A percentile compares a stretch with the other conserved stretches of the same genome.
Conservation (phyloP, 2,888 invertebrate species). For the Noctua janthina region DNA sequence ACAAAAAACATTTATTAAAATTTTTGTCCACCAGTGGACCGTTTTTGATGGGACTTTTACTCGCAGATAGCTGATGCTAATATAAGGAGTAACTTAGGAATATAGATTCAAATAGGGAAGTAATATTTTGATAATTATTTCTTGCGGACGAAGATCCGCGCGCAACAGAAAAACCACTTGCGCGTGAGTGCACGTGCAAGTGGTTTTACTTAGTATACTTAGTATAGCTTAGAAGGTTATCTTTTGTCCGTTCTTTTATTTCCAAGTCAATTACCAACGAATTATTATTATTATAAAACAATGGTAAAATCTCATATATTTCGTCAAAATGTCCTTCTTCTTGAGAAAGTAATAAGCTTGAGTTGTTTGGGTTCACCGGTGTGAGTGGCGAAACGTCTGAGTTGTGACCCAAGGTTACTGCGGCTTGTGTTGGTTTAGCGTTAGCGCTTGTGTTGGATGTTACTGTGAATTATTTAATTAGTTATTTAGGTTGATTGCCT, state of each 20-base stretch:
- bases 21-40: no score
- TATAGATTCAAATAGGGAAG: no score
- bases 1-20: no score
- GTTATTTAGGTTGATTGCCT: neutral
- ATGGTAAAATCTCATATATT: slow-evolving; percentile 20
- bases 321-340: slow-evolving; percentile 43
- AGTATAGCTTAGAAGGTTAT: slow-evolving; percentile 14
- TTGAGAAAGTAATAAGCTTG: slow-evolving; percentile 34
- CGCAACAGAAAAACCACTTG: neutral
- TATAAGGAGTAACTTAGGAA: no score
- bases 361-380: slow-evolving; percentile 40
- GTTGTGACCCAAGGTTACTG: slow-evolving; percentile 45
- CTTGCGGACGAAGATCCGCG: no score
- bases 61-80: no score
- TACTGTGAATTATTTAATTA: slow-evolving; percentile 18
- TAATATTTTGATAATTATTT: no score
- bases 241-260: neutral
- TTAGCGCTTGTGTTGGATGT: slow-evolving; percentile 4
- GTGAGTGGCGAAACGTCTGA: slow-evolving; percentile 22
- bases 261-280: neutral
- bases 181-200: neutral
- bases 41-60: no score
- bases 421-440: slow-evolving; percentile 9
- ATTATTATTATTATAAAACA: slow-evolving; percentile 5
- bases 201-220: neutral